Evolutionary conservation across 2,113 vertebrate species (phyloP).

Genomic region (Prietella phreatophila): DNA sequence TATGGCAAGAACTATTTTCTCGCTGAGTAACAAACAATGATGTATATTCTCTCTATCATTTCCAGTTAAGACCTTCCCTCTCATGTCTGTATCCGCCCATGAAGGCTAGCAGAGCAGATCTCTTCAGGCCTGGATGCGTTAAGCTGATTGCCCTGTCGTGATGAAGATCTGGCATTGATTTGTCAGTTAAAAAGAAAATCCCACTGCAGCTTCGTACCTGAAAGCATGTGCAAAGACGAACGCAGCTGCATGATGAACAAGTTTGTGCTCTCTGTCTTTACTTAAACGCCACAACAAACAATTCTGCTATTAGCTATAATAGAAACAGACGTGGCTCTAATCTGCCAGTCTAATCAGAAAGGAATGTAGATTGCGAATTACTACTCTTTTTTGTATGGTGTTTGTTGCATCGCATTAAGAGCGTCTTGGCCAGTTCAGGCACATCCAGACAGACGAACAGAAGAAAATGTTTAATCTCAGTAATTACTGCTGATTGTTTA

Average conservation of each 20-base stretch:
- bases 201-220: not conserved
- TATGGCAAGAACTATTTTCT: conserved; percentile 13
- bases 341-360: conserved; percentile 33
- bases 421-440: not conserved
- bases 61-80: conserved; percentile 7
- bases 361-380: conserved; percentile 26
- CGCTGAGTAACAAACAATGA: conserved; percentile 3
- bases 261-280: not conserved
- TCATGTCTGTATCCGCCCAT: conserved; percentile 34
- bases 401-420: not conserved
- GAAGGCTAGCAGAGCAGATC: conserved; percentile 20
- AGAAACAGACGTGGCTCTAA: conserved; percentile 23
- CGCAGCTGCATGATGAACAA: not conserved
- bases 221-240: conserved; percentile 16
- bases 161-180: conserved; percentile 30
- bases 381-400: not conserved
- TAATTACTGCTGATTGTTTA: conserved; percentile 13
- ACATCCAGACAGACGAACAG: not conserved
- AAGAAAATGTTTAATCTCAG: conserved; percentile 13
- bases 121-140: conserved; percentile 16
- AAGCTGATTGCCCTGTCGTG: conserved; percentile 9
- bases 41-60: not conserved
- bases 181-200: not conserved
- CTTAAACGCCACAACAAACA: conserved; percentile 26
- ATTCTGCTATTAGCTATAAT: conserved; percentile 10